Percentiles rank a stretch among this genome's conserved stretches.
phyloP scores from a whole-genome alignment of 2,797 vertebrate species.

The Mormyrus proboscirostris region DNA sequence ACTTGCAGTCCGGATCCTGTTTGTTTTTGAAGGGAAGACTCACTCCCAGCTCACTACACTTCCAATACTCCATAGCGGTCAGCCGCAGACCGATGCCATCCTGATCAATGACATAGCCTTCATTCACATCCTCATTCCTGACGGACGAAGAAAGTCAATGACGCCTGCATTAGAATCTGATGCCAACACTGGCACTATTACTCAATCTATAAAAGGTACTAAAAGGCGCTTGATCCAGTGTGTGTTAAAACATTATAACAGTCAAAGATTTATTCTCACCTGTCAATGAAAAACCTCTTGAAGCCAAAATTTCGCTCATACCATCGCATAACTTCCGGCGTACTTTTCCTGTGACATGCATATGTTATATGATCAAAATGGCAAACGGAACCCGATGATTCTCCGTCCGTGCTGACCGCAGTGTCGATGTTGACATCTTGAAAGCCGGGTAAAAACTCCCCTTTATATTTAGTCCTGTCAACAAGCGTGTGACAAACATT shows the following conservation, averaged over 20 bases:
- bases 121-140: constrained; percentile 61
- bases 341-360: constrained; percentile 61
- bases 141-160: not conserved
- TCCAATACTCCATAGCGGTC: constrained; percentile 66
- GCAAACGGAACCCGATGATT: constrained; percentile 50
- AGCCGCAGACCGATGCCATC: constrained; percentile 74
- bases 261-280: constrained; percentile 40
- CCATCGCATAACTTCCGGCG: constrained; percentile 67
- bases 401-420: not conserved
- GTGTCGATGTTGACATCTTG: constrained; percentile 23
- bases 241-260: not conserved
- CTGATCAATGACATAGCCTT: constrained; percentile 64
- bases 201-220: not conserved
- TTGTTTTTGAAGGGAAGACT: constrained; percentile 41
- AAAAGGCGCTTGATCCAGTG: not conserved
- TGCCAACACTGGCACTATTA: not conserved
- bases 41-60: constrained; percentile 46
- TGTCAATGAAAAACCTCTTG: constrained; percentile 69
- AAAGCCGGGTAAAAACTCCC: constrained; percentile 79
- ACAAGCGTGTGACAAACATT: constrained; percentile 84
- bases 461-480: constrained; percentile 66
- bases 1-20: constrained; percentile 66
- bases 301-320: constrained; percentile 78
- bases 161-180: not conserved
- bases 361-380: constrained; percentile 88